These are phyloP conservation scores for Leucoraja erinaceus DNA, from an alignment of 2,113 vertebrate species.

Conservation along the genomic window DNA sequence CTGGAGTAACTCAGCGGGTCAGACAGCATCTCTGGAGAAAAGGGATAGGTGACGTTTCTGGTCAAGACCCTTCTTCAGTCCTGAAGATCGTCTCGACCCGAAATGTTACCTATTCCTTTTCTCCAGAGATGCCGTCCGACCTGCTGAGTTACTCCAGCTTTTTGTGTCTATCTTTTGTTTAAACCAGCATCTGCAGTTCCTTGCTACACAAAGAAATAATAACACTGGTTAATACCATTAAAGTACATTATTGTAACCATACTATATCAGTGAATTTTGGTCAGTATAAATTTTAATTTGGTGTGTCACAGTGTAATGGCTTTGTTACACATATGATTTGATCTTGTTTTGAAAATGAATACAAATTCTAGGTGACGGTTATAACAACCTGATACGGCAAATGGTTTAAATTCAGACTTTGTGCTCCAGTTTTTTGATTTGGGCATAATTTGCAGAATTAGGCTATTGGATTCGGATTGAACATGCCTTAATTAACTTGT, in stretches of 20 bases:
- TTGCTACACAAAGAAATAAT: too few species aligned
- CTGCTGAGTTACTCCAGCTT: too few species aligned
- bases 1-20: too few species aligned
- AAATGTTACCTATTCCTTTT: too few species aligned
- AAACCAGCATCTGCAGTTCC: too few species aligned
- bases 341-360: not conserved
- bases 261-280: not conserved
- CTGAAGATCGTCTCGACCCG: too few species aligned
- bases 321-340: not conserved
- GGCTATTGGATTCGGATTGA: not conserved
- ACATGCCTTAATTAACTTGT: constrained; percentile 23
- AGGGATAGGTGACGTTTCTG: too few species aligned
- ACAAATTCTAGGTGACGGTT: not conserved
- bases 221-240: not conserved
- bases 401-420: constrained; percentile 1
- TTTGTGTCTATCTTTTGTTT: too few species aligned
- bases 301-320: not conserved
- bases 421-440: not conserved
- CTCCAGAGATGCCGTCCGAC: too few species aligned
- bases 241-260: not conserved
- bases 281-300: not conserved
- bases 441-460: not conserved
- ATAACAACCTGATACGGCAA: not conserved
- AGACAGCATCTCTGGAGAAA: too few species aligned
- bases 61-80: too few species aligned